Percentiles rank a stretch among this genome's conserved stretches.
Conservation (phyloP, 2,888 invertebrate species). For the Rosalia funebris region DNA sequence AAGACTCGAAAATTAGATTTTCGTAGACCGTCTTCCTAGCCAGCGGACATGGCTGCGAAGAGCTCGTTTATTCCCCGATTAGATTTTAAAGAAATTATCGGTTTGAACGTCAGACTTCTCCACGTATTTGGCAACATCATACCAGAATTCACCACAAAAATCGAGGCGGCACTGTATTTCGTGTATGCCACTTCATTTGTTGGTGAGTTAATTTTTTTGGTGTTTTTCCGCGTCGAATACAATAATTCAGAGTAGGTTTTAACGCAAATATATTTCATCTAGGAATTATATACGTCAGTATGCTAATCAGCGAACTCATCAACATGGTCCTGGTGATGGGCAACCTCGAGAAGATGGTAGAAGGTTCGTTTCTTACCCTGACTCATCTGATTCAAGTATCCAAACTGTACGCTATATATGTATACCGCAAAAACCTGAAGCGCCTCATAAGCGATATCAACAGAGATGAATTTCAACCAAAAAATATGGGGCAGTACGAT, state of each 20-base stretch:
- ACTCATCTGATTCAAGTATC: constrained; percentile 36
- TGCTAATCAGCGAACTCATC: constrained; percentile 26
- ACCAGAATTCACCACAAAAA: neutral
- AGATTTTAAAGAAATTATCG: constrained; percentile 31
- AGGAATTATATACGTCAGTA: constrained; percentile 1
- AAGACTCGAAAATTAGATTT: constrained; percentile 12
- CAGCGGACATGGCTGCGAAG: neutral
- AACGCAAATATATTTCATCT: neutral
- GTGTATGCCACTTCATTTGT: constrained; percentile 5
- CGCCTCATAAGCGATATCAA: constrained; percentile 38
- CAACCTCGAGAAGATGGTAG: constrained; percentile 22
- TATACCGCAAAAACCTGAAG: constrained; percentile 32
- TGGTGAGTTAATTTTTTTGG: constrained; percentile 12
- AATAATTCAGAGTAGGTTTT: no score
- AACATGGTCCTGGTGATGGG: constrained; percentile 21
- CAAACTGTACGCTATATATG: constrained; percentile 35
- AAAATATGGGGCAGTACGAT: constrained; percentile 42
- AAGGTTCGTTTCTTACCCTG: constrained; percentile 38
- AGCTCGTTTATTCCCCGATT: constrained; percentile 8
- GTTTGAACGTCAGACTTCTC: constrained; percentile 20
- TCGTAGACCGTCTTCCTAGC: neutral
- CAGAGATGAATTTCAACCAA: constrained; percentile 47
- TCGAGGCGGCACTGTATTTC: neutral
- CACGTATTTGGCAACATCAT: constrained; percentile 19
- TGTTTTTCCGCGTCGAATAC: no score